phyloP scores from a whole-genome alignment of 1,140 invertebrate genomes.

The Dryas iulia region DNA sequence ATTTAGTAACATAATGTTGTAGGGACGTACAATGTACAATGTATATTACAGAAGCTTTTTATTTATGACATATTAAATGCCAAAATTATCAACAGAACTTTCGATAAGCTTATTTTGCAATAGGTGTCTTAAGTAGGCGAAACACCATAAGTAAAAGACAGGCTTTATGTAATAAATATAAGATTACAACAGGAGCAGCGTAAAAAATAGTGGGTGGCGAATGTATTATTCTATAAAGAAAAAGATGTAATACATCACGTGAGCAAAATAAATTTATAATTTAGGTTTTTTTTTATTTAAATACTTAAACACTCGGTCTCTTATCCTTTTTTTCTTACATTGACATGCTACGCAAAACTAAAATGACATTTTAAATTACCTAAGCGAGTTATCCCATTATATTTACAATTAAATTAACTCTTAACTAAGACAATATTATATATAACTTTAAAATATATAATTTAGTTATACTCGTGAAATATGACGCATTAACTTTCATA shows the following conservation, averaged over 20 bases:
- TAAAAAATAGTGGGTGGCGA: background rate
- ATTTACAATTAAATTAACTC: too few relatives aligned
- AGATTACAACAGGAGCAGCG: conserved; percentile 15
- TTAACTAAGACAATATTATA: too few relatives aligned
- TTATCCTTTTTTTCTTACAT: too few relatives aligned
- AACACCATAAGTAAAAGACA: conserved; percentile 16
- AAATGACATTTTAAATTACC: too few relatives aligned
- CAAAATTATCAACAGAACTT: conserved; percentile 13
- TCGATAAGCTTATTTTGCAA: conserved; percentile 23
- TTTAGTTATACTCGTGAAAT: too few relatives aligned
- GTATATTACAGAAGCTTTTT: background rate
- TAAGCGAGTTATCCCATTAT: too few relatives aligned
- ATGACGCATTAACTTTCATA: too few relatives aligned
- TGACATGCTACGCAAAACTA: too few relatives aligned
- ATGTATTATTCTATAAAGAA: background rate
- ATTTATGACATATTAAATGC: conserved; percentile 18
- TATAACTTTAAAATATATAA: too few relatives aligned
- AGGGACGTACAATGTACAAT: background rate
- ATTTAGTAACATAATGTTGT: background rate
- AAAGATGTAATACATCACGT: background rate
- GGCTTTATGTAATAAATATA: conserved; percentile 12
- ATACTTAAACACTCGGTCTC: too few relatives aligned
- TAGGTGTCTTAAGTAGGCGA: conserved; percentile 16
- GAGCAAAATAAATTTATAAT: background rate
- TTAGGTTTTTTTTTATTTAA: too few relatives aligned